Conservation (phyloP, 2,888 invertebrate species). For the Arrhopalites spinosus region DNA sequence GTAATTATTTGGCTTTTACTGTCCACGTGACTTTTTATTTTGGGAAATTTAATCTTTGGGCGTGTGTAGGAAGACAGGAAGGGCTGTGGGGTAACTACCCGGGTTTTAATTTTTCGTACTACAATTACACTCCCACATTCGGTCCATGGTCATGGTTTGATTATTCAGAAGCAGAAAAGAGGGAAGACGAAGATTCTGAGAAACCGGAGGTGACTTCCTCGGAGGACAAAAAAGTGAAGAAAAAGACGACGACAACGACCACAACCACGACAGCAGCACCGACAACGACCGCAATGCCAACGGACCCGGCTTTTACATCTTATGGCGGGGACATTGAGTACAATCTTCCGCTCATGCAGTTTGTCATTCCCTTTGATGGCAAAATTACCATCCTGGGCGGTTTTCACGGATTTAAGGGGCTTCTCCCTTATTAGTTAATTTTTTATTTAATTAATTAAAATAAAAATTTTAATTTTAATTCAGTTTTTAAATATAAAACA, state of each 20-base stretch:
- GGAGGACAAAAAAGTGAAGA: not conserved
- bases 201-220: not conserved
- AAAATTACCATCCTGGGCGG: conserved; percentile 21
- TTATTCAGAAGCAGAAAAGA: not conserved
- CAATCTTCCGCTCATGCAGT: conserved; percentile 17
- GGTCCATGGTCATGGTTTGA: too few species aligned
- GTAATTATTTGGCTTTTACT: too few species aligned
- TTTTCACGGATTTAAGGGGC: conserved; percentile 26
- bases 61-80: too few species aligned
- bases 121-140: too few species aligned
- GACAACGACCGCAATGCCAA: not conserved
- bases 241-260: not conserved
- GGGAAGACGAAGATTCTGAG: not conserved
- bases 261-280: conserved; percentile 1
- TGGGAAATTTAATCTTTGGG: too few species aligned
- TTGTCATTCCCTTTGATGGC: conserved; percentile 31
- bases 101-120: too few species aligned
- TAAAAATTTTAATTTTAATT: too few species aligned
- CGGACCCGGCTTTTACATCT: conserved; percentile 22
- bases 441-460: too few species aligned
- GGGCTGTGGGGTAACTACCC: too few species aligned
- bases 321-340: conserved; percentile 36
- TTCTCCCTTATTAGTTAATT: not conserved
- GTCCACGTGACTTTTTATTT: too few species aligned
- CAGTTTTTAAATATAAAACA: too few species aligned